phyloP scores from a whole-genome alignment of 2,888 invertebrate species.

The Drosophila antonietae region DNA sequence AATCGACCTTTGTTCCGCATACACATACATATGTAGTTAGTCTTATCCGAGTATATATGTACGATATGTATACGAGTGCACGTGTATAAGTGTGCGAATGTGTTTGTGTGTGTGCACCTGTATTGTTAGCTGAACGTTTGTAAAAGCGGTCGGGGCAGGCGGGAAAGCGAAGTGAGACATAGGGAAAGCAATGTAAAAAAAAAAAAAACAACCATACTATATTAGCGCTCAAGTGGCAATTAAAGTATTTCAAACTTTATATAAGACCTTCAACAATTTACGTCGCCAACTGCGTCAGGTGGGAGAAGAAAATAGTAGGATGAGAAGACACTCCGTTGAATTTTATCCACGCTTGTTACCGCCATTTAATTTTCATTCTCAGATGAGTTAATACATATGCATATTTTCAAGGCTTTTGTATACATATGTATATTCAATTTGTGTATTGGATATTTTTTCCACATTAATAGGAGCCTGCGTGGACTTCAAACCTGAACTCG shows the following conservation, averaged over 20 bases:
- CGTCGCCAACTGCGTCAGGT: constrained; percentile 7
- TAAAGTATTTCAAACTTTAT: constrained; percentile 48
- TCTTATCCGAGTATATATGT: not conserved
- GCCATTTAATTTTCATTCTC: not conserved
- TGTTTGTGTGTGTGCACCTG: not conserved
- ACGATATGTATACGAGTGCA: not conserved
- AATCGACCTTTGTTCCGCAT: constrained; percentile 37
- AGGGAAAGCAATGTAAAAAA: constrained; percentile 11
- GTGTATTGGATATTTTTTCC: not conserved
- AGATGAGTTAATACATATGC: not conserved
- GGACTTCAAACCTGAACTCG: not conserved
- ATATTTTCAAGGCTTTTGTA: not conserved
- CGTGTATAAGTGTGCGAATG: not conserved
- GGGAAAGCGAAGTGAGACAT: not conserved
- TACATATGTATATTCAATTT: not conserved
- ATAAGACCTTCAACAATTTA: constrained; percentile 38
- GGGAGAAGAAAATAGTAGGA: not conserved
- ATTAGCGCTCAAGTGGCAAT: constrained; percentile 17
- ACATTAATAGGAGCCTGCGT: not conserved
- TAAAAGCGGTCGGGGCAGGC: not conserved
- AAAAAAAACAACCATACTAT: constrained; percentile 23
- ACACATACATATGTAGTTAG: not conserved
- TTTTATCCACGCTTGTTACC: not conserved
- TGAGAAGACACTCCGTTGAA: not conserved
- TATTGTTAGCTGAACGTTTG: constrained; percentile 9